Conservation (phyloP, 2,888 invertebrate species). For the Mythimna ferrago region DNA sequence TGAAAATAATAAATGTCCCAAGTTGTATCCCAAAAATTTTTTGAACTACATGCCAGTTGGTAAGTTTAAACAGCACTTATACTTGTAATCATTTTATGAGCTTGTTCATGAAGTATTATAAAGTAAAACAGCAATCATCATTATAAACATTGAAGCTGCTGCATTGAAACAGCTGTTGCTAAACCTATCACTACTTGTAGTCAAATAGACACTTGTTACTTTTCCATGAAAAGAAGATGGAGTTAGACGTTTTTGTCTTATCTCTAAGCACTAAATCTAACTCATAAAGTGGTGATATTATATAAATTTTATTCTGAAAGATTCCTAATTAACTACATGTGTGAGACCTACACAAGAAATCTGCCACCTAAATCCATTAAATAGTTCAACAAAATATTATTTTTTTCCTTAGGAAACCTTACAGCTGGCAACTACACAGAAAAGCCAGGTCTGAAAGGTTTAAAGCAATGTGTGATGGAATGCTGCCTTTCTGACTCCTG, state of each 20-base stretch:
- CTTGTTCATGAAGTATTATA: neutral
- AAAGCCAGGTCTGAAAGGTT: conserved; percentile 86
- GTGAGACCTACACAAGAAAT: neutral
- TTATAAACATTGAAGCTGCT: neutral
- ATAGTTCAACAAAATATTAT: neutral
- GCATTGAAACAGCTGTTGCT: conserved; percentile 37
- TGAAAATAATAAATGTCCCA: conserved; percentile 89
- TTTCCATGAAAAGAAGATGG: neutral
- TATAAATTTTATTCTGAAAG: neutral
- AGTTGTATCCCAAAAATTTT: conserved; percentile 89
- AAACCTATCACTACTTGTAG: neutral
- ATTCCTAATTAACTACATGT: neutral
- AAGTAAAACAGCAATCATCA: neutral
- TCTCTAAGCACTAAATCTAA: neutral
- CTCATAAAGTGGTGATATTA: neutral
- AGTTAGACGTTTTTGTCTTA: neutral
- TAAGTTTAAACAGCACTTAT: conserved; percentile 71
- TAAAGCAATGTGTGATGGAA: conserved; percentile 92
- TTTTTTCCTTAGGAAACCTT: conserved; percentile 81
- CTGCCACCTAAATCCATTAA: neutral
- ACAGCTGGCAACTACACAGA: conserved; percentile 92
- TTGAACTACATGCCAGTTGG: conserved; percentile 90
- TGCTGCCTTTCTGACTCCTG: conserved; percentile 93
- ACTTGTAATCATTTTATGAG: neutral
- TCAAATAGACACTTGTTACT: neutral